Evolutionary conservation across 2,888 invertebrate species (phyloP).

Genomic region (Notodonta ziczac): DNA sequence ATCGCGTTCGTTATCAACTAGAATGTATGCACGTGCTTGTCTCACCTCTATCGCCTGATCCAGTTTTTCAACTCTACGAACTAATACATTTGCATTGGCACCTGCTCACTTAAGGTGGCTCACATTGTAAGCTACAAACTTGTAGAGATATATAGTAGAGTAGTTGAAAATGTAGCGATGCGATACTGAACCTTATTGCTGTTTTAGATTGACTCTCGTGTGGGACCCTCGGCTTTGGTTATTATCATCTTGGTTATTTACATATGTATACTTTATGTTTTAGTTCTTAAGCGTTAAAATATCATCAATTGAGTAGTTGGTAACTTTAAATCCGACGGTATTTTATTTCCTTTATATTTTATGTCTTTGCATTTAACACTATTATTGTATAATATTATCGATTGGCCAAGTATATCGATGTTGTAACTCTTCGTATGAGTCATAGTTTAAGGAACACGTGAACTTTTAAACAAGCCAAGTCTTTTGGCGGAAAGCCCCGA

Average conservation of each 20-base stretch:
- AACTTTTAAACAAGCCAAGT: not conserved
- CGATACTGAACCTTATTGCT: no score
- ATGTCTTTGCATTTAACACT: not conserved
- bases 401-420: constrained; percentile 5
- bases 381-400: not conserved
- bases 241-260: no score
- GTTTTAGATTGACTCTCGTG: no score
- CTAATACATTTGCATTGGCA: constrained; percentile 1
- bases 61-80: constrained; percentile 20
- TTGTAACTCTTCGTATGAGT: not conserved
- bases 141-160: no score
- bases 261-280: no score
- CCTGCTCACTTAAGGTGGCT: not conserved
- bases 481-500: not conserved
- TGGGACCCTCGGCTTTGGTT: no score
- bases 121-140: not conserved
- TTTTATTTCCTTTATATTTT: not conserved
- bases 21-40: constrained; percentile 17
- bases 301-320: no score
- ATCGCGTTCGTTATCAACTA: constrained; percentile 26
- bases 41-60: constrained; percentile 17
- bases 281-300: no score
- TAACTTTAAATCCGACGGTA: no score
- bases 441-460: not conserved
- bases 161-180: no score